Conservation (phyloP, 2,113 vertebrate species). For the Trinectes maculatus region DNA sequence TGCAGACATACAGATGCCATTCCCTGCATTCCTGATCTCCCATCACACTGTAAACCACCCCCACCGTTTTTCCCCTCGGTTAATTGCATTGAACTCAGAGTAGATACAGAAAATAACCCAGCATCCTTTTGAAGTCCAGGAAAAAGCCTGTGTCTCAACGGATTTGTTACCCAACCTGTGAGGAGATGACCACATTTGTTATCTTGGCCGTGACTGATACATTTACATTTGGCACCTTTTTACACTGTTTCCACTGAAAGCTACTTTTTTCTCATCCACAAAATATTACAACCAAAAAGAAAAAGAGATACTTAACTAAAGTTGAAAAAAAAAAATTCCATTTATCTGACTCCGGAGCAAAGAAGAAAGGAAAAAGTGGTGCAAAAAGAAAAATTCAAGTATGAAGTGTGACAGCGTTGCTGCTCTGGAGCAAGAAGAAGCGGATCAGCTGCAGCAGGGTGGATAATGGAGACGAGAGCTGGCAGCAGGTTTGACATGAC, state of each 20-base stretch:
- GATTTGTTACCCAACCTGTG: background rate
- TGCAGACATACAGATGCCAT: constrained; percentile 19
- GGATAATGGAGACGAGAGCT: background rate
- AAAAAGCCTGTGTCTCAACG: constrained; percentile 44
- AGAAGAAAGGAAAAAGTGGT: constrained; percentile 1
- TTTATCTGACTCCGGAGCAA: background rate
- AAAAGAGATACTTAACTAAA: no score
- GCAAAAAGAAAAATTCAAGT: background rate
- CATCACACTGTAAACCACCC: constrained; percentile 12
- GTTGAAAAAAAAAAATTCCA: no score
- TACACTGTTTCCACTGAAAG: background rate
- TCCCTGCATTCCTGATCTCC: constrained; percentile 45
- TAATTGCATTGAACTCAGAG: constrained; percentile 41
- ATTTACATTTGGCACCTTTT: constrained; percentile 9
- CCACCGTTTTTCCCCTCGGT: background rate
- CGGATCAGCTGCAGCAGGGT: background rate
- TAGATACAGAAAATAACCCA: constrained; percentile 23
- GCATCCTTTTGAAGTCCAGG: constrained; percentile 32
- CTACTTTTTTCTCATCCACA: background rate
- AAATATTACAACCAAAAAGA: background rate
- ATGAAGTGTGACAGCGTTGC: background rate
- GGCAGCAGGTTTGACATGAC: background rate
- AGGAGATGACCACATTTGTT: constrained; percentile 14
- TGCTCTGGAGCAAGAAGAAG: background rate
- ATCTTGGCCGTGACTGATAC: background rate